Percentiles rank a stretch among this genome's conserved stretches.
These are phyloP conservation scores for Sarcophaga rosellei DNA, from an alignment of 2,888 invertebrate genomes.

Conservation along the genomic window DNA sequence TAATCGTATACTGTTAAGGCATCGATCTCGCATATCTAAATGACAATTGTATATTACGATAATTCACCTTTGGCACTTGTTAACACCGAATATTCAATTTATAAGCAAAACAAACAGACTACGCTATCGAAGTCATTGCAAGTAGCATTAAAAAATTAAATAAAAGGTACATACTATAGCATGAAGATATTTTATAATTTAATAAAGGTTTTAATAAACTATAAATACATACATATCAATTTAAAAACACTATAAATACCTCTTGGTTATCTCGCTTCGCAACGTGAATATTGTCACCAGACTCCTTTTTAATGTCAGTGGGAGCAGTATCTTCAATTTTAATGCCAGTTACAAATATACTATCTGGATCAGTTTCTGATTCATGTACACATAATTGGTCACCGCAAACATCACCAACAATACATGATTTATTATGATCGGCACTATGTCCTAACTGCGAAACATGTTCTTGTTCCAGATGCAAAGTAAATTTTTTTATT, in stretches of 20 bases:
- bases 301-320: constrained; percentile 44
- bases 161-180: too few species aligned
- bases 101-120: too few species aligned
- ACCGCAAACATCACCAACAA: background rate
- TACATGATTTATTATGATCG: background rate
- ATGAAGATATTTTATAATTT: too few species aligned
- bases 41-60: too few species aligned
- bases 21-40: too few species aligned
- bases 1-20: too few species aligned
- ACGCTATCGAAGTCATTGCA: too few species aligned
- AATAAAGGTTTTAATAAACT: too few species aligned
- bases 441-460: constrained; percentile 35
- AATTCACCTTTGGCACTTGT: too few species aligned
- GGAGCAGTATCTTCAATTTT: constrained; percentile 47
- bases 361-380: background rate
- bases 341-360: constrained; percentile 38
- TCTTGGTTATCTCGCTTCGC: constrained; percentile 10
- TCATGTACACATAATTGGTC: constrained; percentile 1
- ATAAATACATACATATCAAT: background rate
- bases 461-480: constrained; percentile 66
- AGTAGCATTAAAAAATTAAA: too few species aligned
- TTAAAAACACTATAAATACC: constrained; percentile 16
- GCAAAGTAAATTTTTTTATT: constrained; percentile 68
- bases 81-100: too few species aligned
- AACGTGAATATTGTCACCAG: constrained; percentile 15